A percentile compares a stretch with the other conserved stretches of the same genome.
These are phyloP conservation scores for Andrena chrysosceles DNA, from an alignment of 2,888 invertebrate species.

Conservation along the genomic window DNA sequence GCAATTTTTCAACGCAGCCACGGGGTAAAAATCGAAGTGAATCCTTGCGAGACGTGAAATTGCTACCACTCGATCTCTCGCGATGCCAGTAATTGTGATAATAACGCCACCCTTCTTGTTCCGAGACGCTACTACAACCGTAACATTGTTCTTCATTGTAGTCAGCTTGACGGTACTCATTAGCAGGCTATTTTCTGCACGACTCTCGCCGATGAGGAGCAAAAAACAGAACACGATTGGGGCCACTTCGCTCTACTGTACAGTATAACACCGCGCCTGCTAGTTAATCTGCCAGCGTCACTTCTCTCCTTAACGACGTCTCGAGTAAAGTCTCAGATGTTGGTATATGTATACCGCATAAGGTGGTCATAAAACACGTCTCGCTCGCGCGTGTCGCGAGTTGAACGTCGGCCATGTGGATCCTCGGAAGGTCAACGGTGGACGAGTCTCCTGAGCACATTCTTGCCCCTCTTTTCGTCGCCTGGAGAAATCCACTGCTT, in stretches of 20 bases:
- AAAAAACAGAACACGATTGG: constrained; percentile 5
- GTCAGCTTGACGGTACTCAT: neutral
- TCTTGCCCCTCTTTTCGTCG: neutral
- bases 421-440: constrained; percentile 49
- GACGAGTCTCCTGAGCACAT: constrained; percentile 26
- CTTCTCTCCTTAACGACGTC: constrained; percentile 25
- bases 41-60: too few species aligned
- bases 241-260: neutral
- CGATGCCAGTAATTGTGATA: too few species aligned
- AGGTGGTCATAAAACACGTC: constrained; percentile 1
- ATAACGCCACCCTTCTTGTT: neutral
- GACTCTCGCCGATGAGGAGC: neutral
- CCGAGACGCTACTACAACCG: neutral
- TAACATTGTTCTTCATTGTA: neutral
- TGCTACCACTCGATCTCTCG: too few species aligned
- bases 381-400: neutral
- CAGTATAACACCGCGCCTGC: constrained; percentile 17
- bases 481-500: constrained; percentile 42
- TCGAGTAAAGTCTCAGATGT: constrained; percentile 29
- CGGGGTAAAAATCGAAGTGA: too few species aligned
- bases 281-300: constrained; percentile 14
- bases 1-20: neutral
- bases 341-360: neutral
- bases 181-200: neutral
- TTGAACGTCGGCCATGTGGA: constrained; percentile 13